phyloP scores from a whole-genome alignment of 2,113 vertebrate species.

The Pseudorectes ferrugineus region DNA sequence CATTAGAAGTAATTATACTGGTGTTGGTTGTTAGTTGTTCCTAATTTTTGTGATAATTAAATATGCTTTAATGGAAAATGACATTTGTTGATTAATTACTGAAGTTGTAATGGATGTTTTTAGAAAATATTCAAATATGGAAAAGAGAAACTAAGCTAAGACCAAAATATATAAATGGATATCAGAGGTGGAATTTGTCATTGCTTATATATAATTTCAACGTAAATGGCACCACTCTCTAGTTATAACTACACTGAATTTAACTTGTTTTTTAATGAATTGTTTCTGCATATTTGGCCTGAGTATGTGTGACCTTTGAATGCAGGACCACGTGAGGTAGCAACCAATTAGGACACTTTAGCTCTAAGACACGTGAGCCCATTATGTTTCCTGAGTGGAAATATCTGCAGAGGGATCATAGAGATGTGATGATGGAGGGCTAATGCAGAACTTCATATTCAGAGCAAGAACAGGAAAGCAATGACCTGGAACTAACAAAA shows the following conservation, averaged over 20 bases:
- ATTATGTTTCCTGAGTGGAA: neutral
- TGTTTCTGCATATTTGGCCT: neutral
- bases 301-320: neutral
- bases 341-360: neutral
- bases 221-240: neutral
- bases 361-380: neutral
- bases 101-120: neutral
- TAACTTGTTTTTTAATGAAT: neutral
- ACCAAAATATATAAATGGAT: neutral
- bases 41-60: neutral
- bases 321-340: neutral
- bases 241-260: neutral
- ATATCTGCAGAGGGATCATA: neutral
- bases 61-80: constrained; percentile 20
- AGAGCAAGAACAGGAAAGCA: neutral
- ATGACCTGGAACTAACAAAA: neutral
- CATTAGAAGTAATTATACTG: constrained; percentile 48
- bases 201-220: neutral
- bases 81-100: constrained; percentile 44
- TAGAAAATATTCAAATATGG: neutral
- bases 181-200: neutral
- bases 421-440: neutral
- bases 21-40: constrained; percentile 14
- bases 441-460: neutral
- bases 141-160: neutral